A percentile compares a stretch with the other conserved stretches of the same genome.
phyloP scores from a whole-genome alignment of 2,888 invertebrate genomes.

The Zaprionus bogoriensis region DNA sequence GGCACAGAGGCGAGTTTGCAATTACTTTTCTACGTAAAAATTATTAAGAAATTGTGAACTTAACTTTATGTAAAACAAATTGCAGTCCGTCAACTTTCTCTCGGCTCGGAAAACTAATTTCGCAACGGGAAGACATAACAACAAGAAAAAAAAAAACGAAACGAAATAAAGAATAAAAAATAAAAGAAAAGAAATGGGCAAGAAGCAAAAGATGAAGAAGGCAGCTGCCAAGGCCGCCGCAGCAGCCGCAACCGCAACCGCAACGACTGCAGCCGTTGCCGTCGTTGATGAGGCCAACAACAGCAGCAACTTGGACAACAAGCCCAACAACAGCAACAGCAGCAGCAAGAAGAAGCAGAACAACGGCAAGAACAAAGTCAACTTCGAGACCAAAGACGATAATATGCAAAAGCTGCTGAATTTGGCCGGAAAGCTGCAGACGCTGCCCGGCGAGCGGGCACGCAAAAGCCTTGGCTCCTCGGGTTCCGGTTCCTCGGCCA shows the following conservation, averaged over 20 bases:
- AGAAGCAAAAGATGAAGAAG: slow-evolving; percentile 40
- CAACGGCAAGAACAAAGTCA: neutral
- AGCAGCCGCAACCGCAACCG: neutral
- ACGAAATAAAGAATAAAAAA: neutral
- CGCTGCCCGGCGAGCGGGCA: neutral
- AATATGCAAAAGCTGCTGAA: slow-evolving; percentile 18
- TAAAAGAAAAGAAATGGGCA: slow-evolving; percentile 43
- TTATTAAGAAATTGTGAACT: slow-evolving; percentile 4
- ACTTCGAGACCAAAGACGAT: neutral
- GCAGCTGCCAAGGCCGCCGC: slow-evolving; percentile 2
- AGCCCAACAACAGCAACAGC: neutral
- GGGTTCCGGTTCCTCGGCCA: slow-evolving; percentile 5
- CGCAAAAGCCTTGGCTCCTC: neutral
- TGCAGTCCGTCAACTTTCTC: slow-evolving; percentile 14
- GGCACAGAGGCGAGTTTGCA: slow-evolving; percentile 1
- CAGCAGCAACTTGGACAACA: neutral
- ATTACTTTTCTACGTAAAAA: slow-evolving; percentile 6
- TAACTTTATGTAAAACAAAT: slow-evolving; percentile 21
- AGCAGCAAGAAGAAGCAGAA: neutral
- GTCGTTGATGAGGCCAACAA: neutral
- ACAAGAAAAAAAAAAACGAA: neutral
- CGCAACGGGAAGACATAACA: neutral
- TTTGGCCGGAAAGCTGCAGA: slow-evolving; percentile 16
- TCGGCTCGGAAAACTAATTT: too few relatives aligned
- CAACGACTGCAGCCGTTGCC: neutral